These are phyloP conservation scores for Invenusta paracnida DNA, from an alignment of 2,888 invertebrate species.

Conservation along the genomic window DNA sequence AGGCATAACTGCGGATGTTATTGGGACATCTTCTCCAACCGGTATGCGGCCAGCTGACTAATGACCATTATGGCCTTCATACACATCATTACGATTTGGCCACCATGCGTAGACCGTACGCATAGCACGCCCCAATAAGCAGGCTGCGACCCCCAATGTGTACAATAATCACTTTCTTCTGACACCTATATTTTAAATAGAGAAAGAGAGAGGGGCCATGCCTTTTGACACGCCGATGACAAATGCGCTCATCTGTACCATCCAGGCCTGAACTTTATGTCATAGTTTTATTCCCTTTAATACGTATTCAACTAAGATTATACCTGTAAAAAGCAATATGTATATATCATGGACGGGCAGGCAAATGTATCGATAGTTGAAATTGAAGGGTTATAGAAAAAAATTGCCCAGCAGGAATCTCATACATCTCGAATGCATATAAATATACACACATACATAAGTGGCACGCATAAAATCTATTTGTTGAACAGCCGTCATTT, in stretches of 20 bases:
- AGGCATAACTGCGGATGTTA: neutral
- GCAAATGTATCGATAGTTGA: no score
- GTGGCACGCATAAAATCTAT: neutral
- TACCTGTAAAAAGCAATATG: neutral
- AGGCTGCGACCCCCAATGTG: neutral
- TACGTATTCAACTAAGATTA: neutral
- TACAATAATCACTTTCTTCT: neutral
- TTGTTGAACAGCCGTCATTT: neutral
- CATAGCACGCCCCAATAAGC: no score
- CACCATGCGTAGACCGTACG: no score
- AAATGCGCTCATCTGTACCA: slow-evolving; percentile 23
- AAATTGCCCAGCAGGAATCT: no score
- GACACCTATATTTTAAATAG: neutral
- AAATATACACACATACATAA: no score
- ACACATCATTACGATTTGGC: no score
- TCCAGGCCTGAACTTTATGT: neutral
- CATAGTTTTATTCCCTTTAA: neutral
- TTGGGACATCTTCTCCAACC: neutral
- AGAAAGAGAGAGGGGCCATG: no score
- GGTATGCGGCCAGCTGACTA: no score
- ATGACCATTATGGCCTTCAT: neutral
- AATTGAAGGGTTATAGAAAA: no score
- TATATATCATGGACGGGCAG: no score
- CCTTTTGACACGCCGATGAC: slow-evolving; percentile 19
- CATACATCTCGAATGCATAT: no score